Conservation (phyloP, 2,888 invertebrate species). For the Noctua fimbriata region DNA sequence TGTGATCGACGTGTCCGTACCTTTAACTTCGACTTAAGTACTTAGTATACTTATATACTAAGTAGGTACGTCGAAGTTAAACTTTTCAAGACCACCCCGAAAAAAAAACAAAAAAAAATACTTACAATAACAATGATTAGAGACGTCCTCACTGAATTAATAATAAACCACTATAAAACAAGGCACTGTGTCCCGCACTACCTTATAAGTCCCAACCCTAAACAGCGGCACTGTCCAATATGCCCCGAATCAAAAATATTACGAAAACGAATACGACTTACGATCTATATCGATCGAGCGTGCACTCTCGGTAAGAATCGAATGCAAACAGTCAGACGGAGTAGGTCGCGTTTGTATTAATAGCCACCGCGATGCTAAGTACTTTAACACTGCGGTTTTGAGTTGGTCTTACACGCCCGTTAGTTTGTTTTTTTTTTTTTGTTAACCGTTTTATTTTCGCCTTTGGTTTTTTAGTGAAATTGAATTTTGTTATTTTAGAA, state of each 20-base stretch:
- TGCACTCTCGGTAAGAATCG: constrained; percentile 75
- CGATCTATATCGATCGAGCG: constrained; percentile 70
- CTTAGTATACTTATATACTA: neutral
- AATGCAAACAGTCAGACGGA: constrained; percentile 77
- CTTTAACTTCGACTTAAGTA: neutral
- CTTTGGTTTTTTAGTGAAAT: neutral
- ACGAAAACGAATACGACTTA: constrained; percentile 55
- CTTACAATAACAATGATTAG: constrained; percentile 63
- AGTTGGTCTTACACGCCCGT: constrained; percentile 52
- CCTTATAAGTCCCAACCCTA: constrained; percentile 63
- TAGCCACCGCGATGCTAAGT: constrained; percentile 75
- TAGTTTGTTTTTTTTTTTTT: neutral
- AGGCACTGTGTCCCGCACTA: constrained; percentile 57
- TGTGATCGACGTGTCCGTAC: no score
- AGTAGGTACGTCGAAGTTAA: no score
- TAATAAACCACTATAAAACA: constrained; percentile 71
- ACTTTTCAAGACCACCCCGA: neutral
- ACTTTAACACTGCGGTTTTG: constrained; percentile 66
- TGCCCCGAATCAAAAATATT: constrained; percentile 37
- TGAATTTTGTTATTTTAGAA: neutral
- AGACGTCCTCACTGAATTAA: constrained; percentile 67
- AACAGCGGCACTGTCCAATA: constrained; percentile 52
- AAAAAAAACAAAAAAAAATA: constrained; percentile 27
- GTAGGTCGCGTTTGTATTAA: constrained; percentile 83
- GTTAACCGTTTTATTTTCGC: neutral